phyloP scores from a whole-genome alignment of 2,113 vertebrate species.

The Silurus glanis region DNA sequence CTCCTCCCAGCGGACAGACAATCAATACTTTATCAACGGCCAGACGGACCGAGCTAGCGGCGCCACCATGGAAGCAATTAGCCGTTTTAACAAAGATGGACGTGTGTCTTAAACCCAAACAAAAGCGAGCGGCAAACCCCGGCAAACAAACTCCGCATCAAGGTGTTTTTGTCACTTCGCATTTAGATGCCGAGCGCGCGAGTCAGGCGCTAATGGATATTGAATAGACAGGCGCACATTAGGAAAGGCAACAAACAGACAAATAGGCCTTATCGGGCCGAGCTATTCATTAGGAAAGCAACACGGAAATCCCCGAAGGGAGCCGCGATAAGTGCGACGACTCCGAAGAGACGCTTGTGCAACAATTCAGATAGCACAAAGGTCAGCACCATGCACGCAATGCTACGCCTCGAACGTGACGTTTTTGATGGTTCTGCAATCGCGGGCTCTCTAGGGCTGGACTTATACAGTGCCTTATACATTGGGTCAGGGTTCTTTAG shows the following conservation, averaged over 20 bases:
- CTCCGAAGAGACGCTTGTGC: constrained; percentile 17
- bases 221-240: constrained; percentile 54
- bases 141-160: constrained; percentile 54
- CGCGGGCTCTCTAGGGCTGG: no score
- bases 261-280: constrained; percentile 50
- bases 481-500: not conserved
- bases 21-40: constrained; percentile 56
- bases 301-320: constrained; percentile 43
- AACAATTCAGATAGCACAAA: constrained; percentile 18
- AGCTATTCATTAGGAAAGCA: constrained; percentile 54
- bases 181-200: constrained; percentile 46
- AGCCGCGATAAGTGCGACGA: constrained; percentile 12
- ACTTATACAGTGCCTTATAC: not conserved
- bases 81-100: constrained; percentile 49
- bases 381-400: not conserved
- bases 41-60: constrained; percentile 46
- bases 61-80: constrained; percentile 52
- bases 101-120: constrained; percentile 47
- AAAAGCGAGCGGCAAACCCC: constrained; percentile 36
- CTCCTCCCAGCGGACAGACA: constrained; percentile 46
- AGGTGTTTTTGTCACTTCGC: constrained; percentile 56
- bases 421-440: not conserved
- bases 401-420: not conserved
- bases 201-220: constrained; percentile 52
- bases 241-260: constrained; percentile 53